phyloP scores from a whole-genome alignment of 2,888 invertebrate genomes.

The Plutella xylostella region DNA sequence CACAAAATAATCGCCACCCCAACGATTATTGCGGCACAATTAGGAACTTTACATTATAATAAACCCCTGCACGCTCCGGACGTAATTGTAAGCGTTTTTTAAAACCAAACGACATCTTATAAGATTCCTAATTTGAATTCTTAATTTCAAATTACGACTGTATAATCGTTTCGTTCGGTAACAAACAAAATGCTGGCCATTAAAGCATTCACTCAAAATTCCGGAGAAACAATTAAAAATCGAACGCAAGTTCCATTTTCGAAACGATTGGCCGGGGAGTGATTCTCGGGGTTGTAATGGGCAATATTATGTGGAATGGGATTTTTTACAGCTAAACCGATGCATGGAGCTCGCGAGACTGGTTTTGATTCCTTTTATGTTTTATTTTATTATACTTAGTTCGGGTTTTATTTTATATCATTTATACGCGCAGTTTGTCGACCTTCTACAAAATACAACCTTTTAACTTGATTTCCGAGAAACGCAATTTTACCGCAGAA shows the following conservation, averaged over 20 bases:
- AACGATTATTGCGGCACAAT: conserved; percentile 30
- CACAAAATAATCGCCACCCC: conserved; percentile 21
- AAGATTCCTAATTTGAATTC: no score
- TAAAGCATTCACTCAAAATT: conserved; percentile 30
- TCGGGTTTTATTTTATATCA: conserved; percentile 51
- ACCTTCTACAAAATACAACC: conserved; percentile 4
- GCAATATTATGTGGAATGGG: conserved; percentile 65
- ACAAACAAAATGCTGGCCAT: conserved; percentile 33
- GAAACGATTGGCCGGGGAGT: conserved; percentile 54
- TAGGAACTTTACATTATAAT: conserved; percentile 6
- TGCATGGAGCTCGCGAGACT: conserved; percentile 48
- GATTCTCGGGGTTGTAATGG: conserved; percentile 64
- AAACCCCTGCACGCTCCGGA: neutral
- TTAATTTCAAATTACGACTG: no score
- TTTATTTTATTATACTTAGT: conserved; percentile 55
- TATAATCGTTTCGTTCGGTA: neutral
- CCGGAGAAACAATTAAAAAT: conserved; percentile 60
- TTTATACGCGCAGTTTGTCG: conserved; percentile 49
- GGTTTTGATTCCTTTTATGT: conserved; percentile 55
- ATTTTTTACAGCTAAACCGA: conserved; percentile 65
- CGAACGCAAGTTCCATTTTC: conserved; percentile 54
- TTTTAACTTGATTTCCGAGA: conserved; percentile 23
- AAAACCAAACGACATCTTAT: no score
- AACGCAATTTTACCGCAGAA: conserved; percentile 1
- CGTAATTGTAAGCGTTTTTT: no score